Base-by-base conservation (phyloP, 2,113 vertebrate genomes). In the Dinomys branickii region DNA sequence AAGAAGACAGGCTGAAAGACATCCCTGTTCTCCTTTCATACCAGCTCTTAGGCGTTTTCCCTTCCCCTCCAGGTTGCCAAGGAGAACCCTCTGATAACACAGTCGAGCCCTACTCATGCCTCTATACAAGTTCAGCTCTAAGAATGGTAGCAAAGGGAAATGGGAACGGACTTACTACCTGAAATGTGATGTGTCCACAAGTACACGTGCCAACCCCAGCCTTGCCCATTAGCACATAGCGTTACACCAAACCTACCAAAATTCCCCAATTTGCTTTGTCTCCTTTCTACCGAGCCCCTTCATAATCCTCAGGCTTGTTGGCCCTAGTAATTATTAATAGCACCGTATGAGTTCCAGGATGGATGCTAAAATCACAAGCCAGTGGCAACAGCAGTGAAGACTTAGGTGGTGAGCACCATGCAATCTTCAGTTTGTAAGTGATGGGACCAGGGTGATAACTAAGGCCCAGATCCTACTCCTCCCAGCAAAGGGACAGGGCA, bases 321-420 rank as follows among this genome's bases (percentile, higher is more conserved):
- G 24, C 16, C 58, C 69, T 12, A 19, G 3, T 58, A 35, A 54
- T 33, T 38, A 41, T 56, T 81, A 35, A 84, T 58, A 33, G 91
- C 17, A 63, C 28, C 9, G 20, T 14, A 13, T 44, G 50, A 83
- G n/a, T 58, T 56, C 52, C 67, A n/a, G 52, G 52, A 38, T 26
- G 19, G 33, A 33, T 47, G 17, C 41, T 80, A 85, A 94, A 88
- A 81, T 30, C 59, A 22, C 12, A 69, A 81, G 84, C 90, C 84
- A 56, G 52, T 3, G 44, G 35, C 28, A 47, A 5, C 50, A 73
- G 19, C 44, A 33, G 17, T 20, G 5, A 58, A 84, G 47, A n/a
- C 24, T 4, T 44, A 7, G 38, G 84, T 44, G 73, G 61, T 26
- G 8, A 56, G 71, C 5, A 1, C 35, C 1, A 0, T 13, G 47